These are phyloP conservation scores for Progne subis DNA, from an alignment of 2,113 vertebrate species.

Conservation along the genomic window DNA sequence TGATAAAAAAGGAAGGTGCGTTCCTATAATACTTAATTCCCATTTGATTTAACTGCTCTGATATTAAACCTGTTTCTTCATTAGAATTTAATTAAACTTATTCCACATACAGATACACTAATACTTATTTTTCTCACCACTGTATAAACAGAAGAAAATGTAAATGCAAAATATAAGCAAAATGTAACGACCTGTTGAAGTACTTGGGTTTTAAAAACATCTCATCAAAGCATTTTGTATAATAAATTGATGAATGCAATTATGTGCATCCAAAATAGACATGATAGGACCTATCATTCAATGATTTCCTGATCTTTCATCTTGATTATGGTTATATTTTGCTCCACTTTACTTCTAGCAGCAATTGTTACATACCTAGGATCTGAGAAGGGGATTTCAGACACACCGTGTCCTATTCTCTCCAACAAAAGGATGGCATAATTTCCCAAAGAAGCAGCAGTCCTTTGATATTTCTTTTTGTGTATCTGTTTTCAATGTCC, in stretches of 20 bases:
- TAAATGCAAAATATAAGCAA: conserved; percentile 19
- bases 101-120: conserved; percentile 1
- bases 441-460: not conserved
- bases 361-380: not conserved
- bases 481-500: not conserved
- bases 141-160: conserved; percentile 16
- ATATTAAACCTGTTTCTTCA: conserved; percentile 13
- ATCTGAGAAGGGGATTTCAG: not conserved
- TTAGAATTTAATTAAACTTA: conserved; percentile 34
- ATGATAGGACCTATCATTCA: not conserved
- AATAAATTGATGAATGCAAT: not conserved
- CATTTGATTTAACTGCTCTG: conserved; percentile 6
- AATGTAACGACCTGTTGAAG: not conserved
- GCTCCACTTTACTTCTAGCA: not conserved
- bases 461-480: not conserved
- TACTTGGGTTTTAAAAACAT: not conserved
- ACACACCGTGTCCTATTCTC: not conserved
- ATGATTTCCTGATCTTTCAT: not conserved
- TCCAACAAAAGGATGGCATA: not conserved
- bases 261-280: not conserved
- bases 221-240: not conserved
- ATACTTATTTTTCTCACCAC: conserved; percentile 20
- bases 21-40: not conserved
- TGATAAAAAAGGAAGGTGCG: not conserved
- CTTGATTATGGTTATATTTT: not conserved